These are phyloP conservation scores for Crocidura indochinensis DNA, from an alignment of 2,797 vertebrate species.

Conservation along the genomic window DNA sequence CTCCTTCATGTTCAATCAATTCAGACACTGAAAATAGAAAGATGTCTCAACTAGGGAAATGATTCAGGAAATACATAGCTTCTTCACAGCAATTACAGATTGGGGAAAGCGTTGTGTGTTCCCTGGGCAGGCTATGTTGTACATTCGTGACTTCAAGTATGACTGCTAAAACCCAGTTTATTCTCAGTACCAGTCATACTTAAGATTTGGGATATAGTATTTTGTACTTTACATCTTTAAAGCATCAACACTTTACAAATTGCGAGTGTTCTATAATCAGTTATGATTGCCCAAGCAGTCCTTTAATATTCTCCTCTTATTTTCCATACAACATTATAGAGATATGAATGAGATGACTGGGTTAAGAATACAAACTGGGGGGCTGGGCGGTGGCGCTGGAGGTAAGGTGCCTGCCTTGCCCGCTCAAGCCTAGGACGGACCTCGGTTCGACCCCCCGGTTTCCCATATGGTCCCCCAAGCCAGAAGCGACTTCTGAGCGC, in stretches of 20 bases:
- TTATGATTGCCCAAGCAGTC: accelerated
- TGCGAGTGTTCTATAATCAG: too few relatives aligned
- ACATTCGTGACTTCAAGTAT: neutral
- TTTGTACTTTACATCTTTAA: neutral
- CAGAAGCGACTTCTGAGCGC: too few relatives aligned
- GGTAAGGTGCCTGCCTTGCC: too few relatives aligned
- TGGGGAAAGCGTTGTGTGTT: neutral
- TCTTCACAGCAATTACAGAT: neutral
- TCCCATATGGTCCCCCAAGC: too few relatives aligned
- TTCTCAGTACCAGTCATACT: neutral
- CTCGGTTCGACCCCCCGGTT: too few relatives aligned
- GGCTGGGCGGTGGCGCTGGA: too few relatives aligned
- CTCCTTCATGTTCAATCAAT: neutral
- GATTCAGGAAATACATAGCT: neutral
- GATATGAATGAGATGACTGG: too few relatives aligned
- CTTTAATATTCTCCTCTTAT: neutral
- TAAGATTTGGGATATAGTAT: neutral
- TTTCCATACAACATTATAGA: too few relatives aligned
- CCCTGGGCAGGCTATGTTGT: neutral
- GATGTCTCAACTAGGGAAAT: neutral
- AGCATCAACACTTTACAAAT: neutral
- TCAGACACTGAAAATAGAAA: slow-evolving; percentile 1
- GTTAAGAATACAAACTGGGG: neutral
- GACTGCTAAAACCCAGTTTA: neutral
- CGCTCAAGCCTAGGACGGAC: too few relatives aligned